phyloP scores from a whole-genome alignment of 2,113 vertebrate genomes.

The Copsychus sechellarum region DNA sequence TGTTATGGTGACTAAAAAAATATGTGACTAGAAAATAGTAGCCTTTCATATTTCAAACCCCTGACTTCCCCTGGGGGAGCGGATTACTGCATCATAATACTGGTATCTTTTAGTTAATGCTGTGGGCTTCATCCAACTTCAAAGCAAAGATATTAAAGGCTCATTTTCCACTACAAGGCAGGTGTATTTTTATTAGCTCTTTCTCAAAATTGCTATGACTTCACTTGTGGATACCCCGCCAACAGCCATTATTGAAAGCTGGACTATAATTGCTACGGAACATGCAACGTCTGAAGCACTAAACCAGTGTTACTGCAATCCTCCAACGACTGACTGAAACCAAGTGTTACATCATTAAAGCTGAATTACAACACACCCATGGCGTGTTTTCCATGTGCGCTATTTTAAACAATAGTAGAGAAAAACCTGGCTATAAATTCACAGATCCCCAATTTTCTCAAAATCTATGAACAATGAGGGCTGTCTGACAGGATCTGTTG shows the following conservation, averaged over 20 bases:
- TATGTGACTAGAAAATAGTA: conserved; percentile 65
- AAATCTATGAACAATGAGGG: conserved; percentile 69
- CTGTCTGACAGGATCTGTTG: conserved; percentile 76
- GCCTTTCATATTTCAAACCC: conserved; percentile 65
- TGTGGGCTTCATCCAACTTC: conserved; percentile 75
- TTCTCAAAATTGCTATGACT: conserved; percentile 83
- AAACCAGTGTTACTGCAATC: conserved; percentile 71
- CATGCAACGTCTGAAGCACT: conserved; percentile 75
- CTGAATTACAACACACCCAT: conserved; percentile 74
- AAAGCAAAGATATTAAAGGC: conserved; percentile 81
- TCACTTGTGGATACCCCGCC: conserved; percentile 76
- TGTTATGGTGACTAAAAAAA: conserved; percentile 56
- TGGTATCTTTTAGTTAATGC: conserved; percentile 78
- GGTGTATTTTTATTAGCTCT: conserved; percentile 90
- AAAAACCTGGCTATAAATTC: conserved; percentile 80
- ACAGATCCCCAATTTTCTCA: conserved; percentile 75
- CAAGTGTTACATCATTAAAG: conserved; percentile 85
- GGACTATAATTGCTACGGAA: conserved; percentile 80
- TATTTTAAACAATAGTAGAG: conserved; percentile 77
- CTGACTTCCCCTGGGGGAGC: conserved; percentile 52
- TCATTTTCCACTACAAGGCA: conserved; percentile 82
- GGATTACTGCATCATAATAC: conserved; percentile 77
- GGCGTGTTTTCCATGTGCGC: conserved; percentile 80
- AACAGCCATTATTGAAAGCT: conserved; percentile 79
- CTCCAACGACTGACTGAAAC: conserved; percentile 78